Base-by-base conservation (phyloP, 2,797 vertebrate species). In the Micropoecilia bifurca region DNA sequence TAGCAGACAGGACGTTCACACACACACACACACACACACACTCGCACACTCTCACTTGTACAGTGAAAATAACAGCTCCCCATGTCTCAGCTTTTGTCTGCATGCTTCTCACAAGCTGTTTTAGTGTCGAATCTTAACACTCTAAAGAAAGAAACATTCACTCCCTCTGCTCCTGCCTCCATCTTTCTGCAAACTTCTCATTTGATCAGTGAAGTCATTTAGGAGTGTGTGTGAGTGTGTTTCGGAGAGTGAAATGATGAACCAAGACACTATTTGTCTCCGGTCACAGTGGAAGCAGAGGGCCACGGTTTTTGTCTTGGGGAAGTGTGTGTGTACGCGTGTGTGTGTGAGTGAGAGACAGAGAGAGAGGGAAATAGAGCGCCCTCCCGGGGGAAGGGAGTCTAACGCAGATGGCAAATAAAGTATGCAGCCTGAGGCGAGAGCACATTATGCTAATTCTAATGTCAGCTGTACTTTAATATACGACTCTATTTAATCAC, bases 381-480 rank as follows among this genome's bases (percentile, higher is more conserved):
- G 94, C 96, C 95, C 96, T 98, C 97, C 97, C 96, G 91, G 94
- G 97, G 97, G 96, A 97, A 95, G 96, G 96, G 94, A 97, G 97
- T 97, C 97, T 96, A 96, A 97, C 97, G 96, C 98, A 99, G 98
- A 99, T 99, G 98, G 98, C 97, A 98, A 99, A 98, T 98, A 99
- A 99, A 99, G 97, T 97, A 97, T 97, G 98, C 97, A 97, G 98
- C 98, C 97, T 92, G 95, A 96, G 98, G 98, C 98, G 96, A 97
- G 96, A 98, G 97, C 97, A 97, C 98, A 99, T 99, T 99, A 99
- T 99, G 98, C 97, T 99, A 99, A 99, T 99, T 98, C 97, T 99
- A 98, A 99, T 98, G 98, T 99, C 98, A 99, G 98, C 98, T 99
- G 98, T 98, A 99, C 98, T 99, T 99, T 99, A 99, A 99, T 99